Base-by-base conservation (phyloP, 2,888 invertebrate genomes). In the Tethea ocularis region DNA sequence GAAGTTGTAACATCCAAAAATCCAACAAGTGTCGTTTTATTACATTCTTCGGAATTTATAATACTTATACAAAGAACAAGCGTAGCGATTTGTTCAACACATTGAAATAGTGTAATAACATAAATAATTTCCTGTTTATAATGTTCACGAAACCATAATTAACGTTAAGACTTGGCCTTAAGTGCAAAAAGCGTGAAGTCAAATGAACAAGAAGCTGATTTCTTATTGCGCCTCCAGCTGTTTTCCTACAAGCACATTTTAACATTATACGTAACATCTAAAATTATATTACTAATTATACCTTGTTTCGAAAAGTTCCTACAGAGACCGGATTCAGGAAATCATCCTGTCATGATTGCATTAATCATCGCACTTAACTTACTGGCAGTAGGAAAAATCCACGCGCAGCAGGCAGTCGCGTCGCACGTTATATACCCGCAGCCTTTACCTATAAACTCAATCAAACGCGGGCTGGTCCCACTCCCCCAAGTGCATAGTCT, bases 101-200 rank as follows among this genome's bases (percentile, higher is more conserved):
- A n/a, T n/a, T 20, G 10, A 46, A 46, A 46, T 20, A 46, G 46
- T 46, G 20, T 46, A 46, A 41, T 46, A 20, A 46, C 20, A 20
- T 20, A 46, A 41, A 46, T n/a, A 46, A 20, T 46, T 46, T 46
- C 46, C 46, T 46, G 46, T 46, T 46, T 56, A 52, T 23, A 52
- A n/a, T 29, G 55, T 46, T 62, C 58, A 61, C 61, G 57, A 71
- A 70, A 69, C 64, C 56, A 62, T 69, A 61, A 68, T 64, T 67
- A 64, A 17, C 24, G 58, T 54, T 62, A 68, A 64, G 68, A 57
- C 76, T 79, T 80, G 78, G 75, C 84, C 82, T 83, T 86, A 82
- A 83, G 72, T 80, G 82, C 83, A 84, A 86, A 85, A 84, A 83
- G 67, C 74, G 77, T 82, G 79, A 82, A 77, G 74, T 68, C 74